Evolutionary conservation across 2,113 vertebrate species (phyloP).

Genomic region (Gymnarchus niloticus): DNA sequence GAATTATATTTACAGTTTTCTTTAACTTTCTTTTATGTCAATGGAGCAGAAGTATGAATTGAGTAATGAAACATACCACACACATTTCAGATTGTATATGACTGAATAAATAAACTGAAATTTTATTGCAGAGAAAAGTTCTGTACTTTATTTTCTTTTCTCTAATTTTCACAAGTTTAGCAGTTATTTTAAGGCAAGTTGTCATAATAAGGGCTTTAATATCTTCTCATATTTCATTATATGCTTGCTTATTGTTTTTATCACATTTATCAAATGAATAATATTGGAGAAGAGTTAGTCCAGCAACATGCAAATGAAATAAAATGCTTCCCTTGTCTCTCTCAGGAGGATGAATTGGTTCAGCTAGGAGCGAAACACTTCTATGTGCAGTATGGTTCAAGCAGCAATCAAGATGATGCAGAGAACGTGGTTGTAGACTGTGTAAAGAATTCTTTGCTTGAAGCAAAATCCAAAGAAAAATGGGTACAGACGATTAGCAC

Average conservation of each 20-base stretch:
- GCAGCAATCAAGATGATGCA: slow-evolving; percentile 46
- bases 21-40: neutral
- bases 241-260: neutral
- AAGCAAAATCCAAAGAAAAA: slow-evolving; percentile 66
- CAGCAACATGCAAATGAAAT: neutral
- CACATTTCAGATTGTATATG: neutral
- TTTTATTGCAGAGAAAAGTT: neutral
- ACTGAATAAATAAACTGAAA: neutral
- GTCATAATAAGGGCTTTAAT: neutral
- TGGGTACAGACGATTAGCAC: slow-evolving; percentile 73
- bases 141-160: neutral
- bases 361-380: slow-evolving; percentile 75
- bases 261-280: neutral
- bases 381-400: slow-evolving; percentile 67
- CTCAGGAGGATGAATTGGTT: slow-evolving; percentile 80
- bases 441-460: slow-evolving; percentile 68
- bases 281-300: neutral
- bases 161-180: neutral
- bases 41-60: neutral
- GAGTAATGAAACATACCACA: neutral
- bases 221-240: neutral
- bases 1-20: neutral
- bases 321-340: slow-evolving; percentile 8
- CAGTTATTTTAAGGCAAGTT: neutral
- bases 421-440: slow-evolving; percentile 69